Conservation (phyloP, 1,140 invertebrate genomes). For the Zaprionus tsacasi region DNA sequence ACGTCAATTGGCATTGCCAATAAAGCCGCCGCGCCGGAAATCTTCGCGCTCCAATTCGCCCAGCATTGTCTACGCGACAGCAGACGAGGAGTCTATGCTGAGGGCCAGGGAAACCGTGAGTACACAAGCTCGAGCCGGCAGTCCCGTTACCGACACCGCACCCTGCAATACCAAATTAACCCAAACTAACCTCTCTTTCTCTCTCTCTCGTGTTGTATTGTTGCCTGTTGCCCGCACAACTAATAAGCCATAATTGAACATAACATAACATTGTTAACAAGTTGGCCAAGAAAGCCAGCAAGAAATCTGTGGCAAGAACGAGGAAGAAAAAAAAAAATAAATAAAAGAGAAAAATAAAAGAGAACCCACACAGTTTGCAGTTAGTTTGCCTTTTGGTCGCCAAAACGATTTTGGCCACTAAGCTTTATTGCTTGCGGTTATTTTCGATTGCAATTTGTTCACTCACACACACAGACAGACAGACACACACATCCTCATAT, state of each 20-base stretch:
- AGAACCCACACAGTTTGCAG: conserved; percentile 16
- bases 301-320: conserved; percentile 33
- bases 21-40: conserved; percentile 75
- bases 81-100: conserved; percentile 34
- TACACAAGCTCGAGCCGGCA: conserved; percentile 35
- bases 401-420: conserved; percentile 43
- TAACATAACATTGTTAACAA: conserved; percentile 54
- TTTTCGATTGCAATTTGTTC: conserved; percentile 74
- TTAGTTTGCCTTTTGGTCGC: conserved; percentile 23
- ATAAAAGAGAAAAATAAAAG: no score
- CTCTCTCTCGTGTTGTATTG: conserved; percentile 29
- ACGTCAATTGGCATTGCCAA: conserved; percentile 58
- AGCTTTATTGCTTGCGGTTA: conserved; percentile 75
- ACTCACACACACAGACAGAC: conserved; percentile 43
- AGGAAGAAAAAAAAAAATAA: background rate
- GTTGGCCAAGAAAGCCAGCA: conserved; percentile 30
- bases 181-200: background rate
- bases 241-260: conserved; percentile 55
- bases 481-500: conserved; percentile 28
- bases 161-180: background rate
- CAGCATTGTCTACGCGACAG: conserved; percentile 38
- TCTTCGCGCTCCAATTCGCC: conserved; percentile 77
- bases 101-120: conserved; percentile 62
- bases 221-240: conserved; percentile 53
- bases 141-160: conserved; percentile 1